Percentiles rank a stretch among this genome's conserved stretches.
Evolutionary conservation across 2,797 vertebrate genomes (phyloP).

Genomic region (Rhodeus uyekii): DNA sequence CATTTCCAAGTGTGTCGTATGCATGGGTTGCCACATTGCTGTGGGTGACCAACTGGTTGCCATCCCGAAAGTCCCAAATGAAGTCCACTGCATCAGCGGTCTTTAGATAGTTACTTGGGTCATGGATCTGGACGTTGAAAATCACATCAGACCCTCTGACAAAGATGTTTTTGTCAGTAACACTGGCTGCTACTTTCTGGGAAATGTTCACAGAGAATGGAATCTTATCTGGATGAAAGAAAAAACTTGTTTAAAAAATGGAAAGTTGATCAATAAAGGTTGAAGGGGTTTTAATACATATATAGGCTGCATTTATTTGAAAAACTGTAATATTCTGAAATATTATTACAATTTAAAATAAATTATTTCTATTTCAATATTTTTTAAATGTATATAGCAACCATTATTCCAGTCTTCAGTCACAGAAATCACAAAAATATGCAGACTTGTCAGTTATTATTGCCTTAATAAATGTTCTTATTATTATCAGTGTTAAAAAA

Average conservation of each 20-base stretch:
- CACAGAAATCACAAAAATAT: too few species aligned
- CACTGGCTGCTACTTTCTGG: conserved; percentile 85
- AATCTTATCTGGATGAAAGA: conserved; percentile 82
- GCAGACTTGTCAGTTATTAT: too few species aligned
- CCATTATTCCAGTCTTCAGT: too few species aligned
- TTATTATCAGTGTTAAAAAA: neutral
- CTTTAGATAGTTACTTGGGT: conserved; percentile 90
- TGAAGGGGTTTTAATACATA: neutral
- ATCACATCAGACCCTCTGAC: conserved; percentile 82
- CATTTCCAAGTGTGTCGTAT: conserved; percentile 79
- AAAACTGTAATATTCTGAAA: too few species aligned
- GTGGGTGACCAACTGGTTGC: conserved; percentile 82
- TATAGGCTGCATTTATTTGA: neutral
- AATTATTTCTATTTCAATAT: neutral
- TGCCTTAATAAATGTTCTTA: neutral
- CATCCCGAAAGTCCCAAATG: conserved; percentile 91
- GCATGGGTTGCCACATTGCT: conserved; percentile 73
- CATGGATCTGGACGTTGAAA: conserved; percentile 85
- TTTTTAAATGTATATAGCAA: too few species aligned
- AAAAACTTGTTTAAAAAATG: neutral
- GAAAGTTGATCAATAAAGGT: neutral
- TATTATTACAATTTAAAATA: neutral
- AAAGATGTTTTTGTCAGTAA: conserved; percentile 83
- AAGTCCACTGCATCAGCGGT: conserved; percentile 81
- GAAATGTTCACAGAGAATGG: conserved; percentile 84